A percentile compares a stretch with the other conserved stretches of the same genome.
These are phyloP conservation scores for Cryptocephalus primarius DNA, from an alignment of 2,888 invertebrate genomes.

Conservation along the genomic window DNA sequence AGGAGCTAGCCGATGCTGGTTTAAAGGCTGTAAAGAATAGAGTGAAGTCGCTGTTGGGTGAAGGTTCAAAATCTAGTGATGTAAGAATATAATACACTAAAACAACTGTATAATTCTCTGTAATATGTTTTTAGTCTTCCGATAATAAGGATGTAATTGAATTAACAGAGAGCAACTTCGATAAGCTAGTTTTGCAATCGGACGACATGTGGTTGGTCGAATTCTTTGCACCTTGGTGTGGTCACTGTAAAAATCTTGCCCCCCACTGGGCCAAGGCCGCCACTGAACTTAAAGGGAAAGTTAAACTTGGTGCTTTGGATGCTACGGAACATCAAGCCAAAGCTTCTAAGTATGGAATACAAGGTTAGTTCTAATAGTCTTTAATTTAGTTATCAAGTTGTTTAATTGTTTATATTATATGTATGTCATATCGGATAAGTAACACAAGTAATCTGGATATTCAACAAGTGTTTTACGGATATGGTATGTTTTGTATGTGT, in stretches of 20 bases:
- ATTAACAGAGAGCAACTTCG: conserved; percentile 93
- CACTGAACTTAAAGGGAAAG: conserved; percentile 88
- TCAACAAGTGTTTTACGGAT: too few relatives aligned
- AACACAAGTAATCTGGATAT: too few relatives aligned
- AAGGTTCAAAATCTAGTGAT: conserved; percentile 27
- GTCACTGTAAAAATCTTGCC: conserved; percentile 92
- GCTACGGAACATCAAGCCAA: conserved; percentile 82
- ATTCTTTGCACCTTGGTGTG: conserved; percentile 96
- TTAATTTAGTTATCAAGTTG: background rate
- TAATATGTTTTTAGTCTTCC: conserved; percentile 21
- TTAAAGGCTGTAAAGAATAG: conserved; percentile 67
- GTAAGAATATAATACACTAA: conserved; percentile 11
- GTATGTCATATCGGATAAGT: too few relatives aligned
- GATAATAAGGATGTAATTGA: conserved; percentile 66
- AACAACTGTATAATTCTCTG: background rate
- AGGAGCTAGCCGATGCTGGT: conserved; percentile 74
- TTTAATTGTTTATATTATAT: too few relatives aligned
- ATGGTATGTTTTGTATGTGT: too few relatives aligned
- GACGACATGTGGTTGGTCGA: conserved; percentile 97
- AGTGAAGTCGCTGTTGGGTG: conserved; percentile 45
- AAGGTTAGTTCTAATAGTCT: conserved; percentile 23
- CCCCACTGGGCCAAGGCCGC: conserved; percentile 97
- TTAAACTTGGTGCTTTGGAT: conserved; percentile 91
- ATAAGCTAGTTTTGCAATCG: conserved; percentile 78
- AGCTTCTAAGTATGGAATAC: conserved; percentile 74